Base-by-base conservation (phyloP, 2,888 invertebrate species). In the Drosophila siamana region DNA sequence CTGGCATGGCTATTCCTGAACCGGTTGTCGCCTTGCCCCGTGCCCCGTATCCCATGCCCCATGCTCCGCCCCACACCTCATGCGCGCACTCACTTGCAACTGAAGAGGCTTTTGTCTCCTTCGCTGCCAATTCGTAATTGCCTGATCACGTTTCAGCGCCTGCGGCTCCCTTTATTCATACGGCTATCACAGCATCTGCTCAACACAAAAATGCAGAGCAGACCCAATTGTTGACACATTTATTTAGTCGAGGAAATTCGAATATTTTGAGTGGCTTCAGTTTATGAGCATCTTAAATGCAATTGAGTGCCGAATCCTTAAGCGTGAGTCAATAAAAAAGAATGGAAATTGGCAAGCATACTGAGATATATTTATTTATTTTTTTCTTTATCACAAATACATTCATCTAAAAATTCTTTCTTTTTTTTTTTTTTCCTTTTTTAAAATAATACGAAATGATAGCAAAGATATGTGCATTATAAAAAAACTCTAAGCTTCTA, bases 131-230 rank as follows among this genome's bases (percentile, higher is more conserved):
- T 61, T 64, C 22, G 57, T 76, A 78, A 86, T 83, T 83, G 80
- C 70, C 78, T 51, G 78, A 80, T 83, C 83, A 83, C 83, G 83
- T 82, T 86, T 76, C 38, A 56, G 54, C 47, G 72, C 69, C 73
- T 44, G 41, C 6, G 26, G 65, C 68, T 55, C 50, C 33, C 46
- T 69, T 63, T 61, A 62, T 67, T 64, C 66, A 38, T 47, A 47
- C 54, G 44, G 62, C 50, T 66, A 52, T 65, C 59, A 38, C 47
- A 50, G 70, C 54, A 62, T 63, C 59, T 57, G 36, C 22, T 26
- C 11, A 41, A 19, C 19, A 9, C 19, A 15, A 15, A 24, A 13
- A 4, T n/a, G 13, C 54, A 9, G 13, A 54, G 48, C 51, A 59
- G 50, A 48, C 62, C 48, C 65, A 51, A 74, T 74, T 66, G 78